Conservation (phyloP, 2,888 invertebrate genomes). For the Nemotelus nigrinus region DNA sequence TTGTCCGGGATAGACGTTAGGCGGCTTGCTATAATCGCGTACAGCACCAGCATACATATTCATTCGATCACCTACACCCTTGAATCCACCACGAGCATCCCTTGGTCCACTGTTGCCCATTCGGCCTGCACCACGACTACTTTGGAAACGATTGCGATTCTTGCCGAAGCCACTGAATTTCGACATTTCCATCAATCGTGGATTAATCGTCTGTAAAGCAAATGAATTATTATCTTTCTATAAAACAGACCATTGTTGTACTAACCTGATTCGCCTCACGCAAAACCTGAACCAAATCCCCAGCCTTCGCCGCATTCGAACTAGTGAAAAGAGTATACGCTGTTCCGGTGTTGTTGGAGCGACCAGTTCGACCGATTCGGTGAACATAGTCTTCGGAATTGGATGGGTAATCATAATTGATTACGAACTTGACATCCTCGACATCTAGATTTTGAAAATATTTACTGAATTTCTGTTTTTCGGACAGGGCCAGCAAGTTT, state of each 20-base stretch:
- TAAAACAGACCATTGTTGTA: constrained; percentile 10
- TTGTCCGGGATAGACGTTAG: constrained; percentile 45
- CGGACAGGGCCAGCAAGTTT: constrained; percentile 5
- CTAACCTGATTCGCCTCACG: constrained; percentile 90
- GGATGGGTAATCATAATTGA: constrained; percentile 98
- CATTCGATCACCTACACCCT: constrained; percentile 50
- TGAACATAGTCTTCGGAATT: constrained; percentile 96
- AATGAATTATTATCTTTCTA: background rate
- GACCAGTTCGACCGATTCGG: constrained; percentile 95
- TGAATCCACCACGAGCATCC: constrained; percentile 54
- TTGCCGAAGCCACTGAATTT: constrained; percentile 58
- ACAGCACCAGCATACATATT: constrained; percentile 20
- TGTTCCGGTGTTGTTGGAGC: constrained; percentile 91
- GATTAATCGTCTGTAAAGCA: constrained; percentile 76
- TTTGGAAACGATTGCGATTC: constrained; percentile 54
- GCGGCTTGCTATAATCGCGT: constrained; percentile 39
- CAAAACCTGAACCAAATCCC: constrained; percentile 89
- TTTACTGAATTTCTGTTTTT: constrained; percentile 30
- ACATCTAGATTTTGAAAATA: constrained; percentile 77
- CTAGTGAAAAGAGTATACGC: constrained; percentile 97
- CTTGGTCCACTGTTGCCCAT: constrained; percentile 52
- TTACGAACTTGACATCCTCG: constrained; percentile 98
- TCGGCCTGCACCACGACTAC: constrained; percentile 46
- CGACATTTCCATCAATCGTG: constrained; percentile 82
- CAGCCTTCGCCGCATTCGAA: constrained; percentile 89